Conservation (phyloP, 2,888 invertebrate genomes). For the Lumbricus terrestris region DNA sequence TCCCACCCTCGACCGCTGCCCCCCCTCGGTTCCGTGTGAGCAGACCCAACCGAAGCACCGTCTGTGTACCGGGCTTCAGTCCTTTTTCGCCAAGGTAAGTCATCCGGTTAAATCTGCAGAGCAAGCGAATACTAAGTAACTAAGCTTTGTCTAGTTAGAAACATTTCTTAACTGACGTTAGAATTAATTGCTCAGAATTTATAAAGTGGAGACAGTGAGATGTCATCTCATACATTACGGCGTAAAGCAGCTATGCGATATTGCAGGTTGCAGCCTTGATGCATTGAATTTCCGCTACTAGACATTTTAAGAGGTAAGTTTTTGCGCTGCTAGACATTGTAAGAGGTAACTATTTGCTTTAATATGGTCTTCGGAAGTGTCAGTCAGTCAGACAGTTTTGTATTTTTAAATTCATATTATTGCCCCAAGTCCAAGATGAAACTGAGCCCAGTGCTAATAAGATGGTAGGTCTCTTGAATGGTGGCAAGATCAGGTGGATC, state of each 20-base stretch:
- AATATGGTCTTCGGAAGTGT: background rate
- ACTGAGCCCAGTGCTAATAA: background rate
- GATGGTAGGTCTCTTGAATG: background rate
- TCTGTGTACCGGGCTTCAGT: conserved; percentile 8
- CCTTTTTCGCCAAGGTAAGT: conserved; percentile 9
- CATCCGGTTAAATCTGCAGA: background rate
- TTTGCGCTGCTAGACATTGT: too few relatives aligned
- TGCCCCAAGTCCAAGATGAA: background rate
- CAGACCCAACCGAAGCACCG: conserved; percentile 5
- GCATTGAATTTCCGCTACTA: too few relatives aligned
- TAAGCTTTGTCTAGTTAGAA: background rate
- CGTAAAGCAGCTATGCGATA: background rate
- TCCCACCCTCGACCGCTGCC: background rate
- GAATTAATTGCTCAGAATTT: background rate
- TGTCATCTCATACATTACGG: background rate
- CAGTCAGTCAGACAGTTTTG: background rate
- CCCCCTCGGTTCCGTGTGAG: background rate
- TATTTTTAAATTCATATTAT: too few relatives aligned
- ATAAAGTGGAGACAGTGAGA: background rate
- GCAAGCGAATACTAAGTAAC: background rate
- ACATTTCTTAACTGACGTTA: background rate
- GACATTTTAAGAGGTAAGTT: too few relatives aligned
- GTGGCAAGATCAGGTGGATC: background rate
- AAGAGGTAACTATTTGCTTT: background rate
- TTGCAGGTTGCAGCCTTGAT: background rate